These are phyloP conservation scores for Macrotis lagotis DNA, from an alignment of 2,113 vertebrate species.

Conservation along the genomic window DNA sequence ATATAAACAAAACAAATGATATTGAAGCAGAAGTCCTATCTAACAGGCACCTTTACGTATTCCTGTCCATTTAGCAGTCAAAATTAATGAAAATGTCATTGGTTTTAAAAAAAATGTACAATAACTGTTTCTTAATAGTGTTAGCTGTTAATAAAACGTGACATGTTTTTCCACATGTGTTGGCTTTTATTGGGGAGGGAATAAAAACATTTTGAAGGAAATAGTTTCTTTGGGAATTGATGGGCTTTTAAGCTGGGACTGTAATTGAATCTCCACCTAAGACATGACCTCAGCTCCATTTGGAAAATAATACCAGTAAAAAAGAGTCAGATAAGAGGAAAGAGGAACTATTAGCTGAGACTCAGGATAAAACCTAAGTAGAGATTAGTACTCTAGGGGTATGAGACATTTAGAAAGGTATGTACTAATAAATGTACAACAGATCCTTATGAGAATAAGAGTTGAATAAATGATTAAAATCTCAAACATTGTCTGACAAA, in stretches of 20 bases:
- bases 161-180: slow-evolving; percentile 48
- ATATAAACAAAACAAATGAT: neutral
- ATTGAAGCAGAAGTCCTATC: slow-evolving; percentile 1
- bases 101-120: neutral
- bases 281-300: neutral
- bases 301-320: neutral
- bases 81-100: slow-evolving; percentile 6
- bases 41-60: slow-evolving; percentile 32
- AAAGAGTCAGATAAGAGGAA: neutral
- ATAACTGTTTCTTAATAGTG: slow-evolving; percentile 4
- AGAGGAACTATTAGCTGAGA: neutral
- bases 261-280: neutral
- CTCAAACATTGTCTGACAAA: neutral
- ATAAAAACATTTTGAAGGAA: slow-evolving; percentile 37
- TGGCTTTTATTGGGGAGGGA: slow-evolving; percentile 23
- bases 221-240: neutral
- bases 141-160: slow-evolving; percentile 18
- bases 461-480: neutral
- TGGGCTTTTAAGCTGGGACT: neutral
- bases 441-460: neutral
- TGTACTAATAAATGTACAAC: neutral
- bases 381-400: neutral
- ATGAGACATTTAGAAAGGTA: slow-evolving; percentile 7
- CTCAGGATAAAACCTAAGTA: neutral
- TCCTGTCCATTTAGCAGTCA: neutral